Percentiles rank a stretch among this genome's conserved stretches.
phyloP scores from a whole-genome alignment of 2,888 invertebrate species.

The Pachydiplax longipennis region DNA sequence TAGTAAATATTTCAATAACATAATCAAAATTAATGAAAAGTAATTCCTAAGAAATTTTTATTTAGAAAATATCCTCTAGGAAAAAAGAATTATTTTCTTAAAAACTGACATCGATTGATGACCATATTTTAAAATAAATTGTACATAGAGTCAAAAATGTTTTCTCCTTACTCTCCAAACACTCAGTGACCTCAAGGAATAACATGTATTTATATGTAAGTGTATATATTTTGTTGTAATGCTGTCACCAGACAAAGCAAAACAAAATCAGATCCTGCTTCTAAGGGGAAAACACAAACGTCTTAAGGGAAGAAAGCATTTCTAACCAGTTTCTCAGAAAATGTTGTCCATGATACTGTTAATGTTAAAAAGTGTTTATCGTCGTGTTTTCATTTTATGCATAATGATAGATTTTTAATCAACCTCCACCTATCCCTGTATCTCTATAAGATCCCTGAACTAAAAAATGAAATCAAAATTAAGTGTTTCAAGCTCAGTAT shows the following conservation, averaged over 20 bases:
- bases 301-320: constrained; percentile 33
- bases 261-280: constrained; percentile 21
- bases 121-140: not conserved
- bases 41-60: not conserved
- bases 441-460: not conserved
- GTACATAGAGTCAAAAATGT: not conserved
- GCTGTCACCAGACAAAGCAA: constrained; percentile 39
- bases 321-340: constrained; percentile 37
- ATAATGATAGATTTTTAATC: constrained; percentile 30
- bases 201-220: constrained; percentile 24
- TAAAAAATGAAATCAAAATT: constrained; percentile 35
- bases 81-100: constrained; percentile 25
- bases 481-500: constrained; percentile 16
- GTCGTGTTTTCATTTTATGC: constrained; percentile 37
- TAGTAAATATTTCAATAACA: too few relatives aligned
- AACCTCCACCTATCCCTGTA: not conserved
- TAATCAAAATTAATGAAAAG: too few relatives aligned
- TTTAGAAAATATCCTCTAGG: not conserved
- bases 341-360: constrained; percentile 39
- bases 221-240: constrained; percentile 43
- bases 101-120: not conserved
- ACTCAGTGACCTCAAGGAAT: constrained; percentile 33
- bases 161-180: constrained; percentile 31
- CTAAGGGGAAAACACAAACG: constrained; percentile 43
- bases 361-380: constrained; percentile 37